Conservation (phyloP, 2,888 invertebrate genomes). For the Coelinius sp. region DNA sequence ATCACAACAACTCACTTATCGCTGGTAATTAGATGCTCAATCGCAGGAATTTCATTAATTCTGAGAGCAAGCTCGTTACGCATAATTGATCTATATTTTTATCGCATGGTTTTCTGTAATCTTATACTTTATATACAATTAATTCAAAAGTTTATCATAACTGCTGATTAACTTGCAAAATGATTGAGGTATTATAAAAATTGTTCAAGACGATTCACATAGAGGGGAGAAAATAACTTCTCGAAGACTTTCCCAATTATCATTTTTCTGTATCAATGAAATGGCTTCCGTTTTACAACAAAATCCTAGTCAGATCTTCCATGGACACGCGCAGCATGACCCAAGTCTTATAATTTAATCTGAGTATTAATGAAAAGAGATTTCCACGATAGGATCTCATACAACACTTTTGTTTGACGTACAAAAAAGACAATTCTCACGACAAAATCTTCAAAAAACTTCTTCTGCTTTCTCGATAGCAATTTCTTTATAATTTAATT, state of each 20-base stretch:
- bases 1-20: neutral
- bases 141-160: neutral
- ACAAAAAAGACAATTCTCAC: constrained; percentile 8
- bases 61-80: no score
- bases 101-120: neutral
- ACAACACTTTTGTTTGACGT: constrained; percentile 10
- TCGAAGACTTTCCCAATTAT: constrained; percentile 14
- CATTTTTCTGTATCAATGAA: constrained; percentile 21
- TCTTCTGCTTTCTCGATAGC: neutral
- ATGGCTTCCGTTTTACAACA: constrained; percentile 9
- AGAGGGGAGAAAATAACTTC: constrained; percentile 19
- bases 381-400: constrained; percentile 27
- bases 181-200: neutral
- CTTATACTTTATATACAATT: neutral
- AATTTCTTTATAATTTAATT: constrained; percentile 49
- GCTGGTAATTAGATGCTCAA: neutral
- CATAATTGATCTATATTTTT: neutral
- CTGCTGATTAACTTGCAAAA: neutral
- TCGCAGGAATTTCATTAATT: neutral
- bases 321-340: constrained; percentile 32
- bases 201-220: neutral
- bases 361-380: constrained; percentile 45
- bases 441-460: neutral
- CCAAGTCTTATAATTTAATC: constrained; percentile 25
- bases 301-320: constrained; percentile 37